A percentile compares a stretch with the other conserved stretches of the same genome.
These are phyloP conservation scores for Cheiracanthium punctorium DNA, from an alignment of 2,888 invertebrate genomes.

Conservation along the genomic window DNA sequence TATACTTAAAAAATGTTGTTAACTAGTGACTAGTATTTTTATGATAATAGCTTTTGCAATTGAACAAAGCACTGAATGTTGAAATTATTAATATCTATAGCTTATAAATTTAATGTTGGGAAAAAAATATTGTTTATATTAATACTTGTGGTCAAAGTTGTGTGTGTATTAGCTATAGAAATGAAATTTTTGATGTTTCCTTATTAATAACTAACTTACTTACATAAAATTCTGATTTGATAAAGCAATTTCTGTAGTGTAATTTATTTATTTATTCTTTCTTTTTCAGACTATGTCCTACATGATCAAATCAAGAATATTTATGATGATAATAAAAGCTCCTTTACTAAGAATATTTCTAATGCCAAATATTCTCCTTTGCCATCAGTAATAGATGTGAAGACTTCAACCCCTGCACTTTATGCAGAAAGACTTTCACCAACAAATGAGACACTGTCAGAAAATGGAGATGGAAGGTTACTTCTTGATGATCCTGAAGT, in stretches of 20 bases:
- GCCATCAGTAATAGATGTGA: constrained; percentile 11
- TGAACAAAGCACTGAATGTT: too few relatives aligned
- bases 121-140: too few relatives aligned
- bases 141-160: too few relatives aligned
- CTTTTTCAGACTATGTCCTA: constrained; percentile 30
- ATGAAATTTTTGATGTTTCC: too few relatives aligned
- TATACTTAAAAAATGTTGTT: too few relatives aligned
- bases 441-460: not conserved
- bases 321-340: not conserved
- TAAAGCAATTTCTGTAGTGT: not conserved
- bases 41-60: too few relatives aligned
- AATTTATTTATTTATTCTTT: not conserved
- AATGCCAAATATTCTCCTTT: not conserved
- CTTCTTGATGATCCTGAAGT: constrained; percentile 53
- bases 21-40: too few relatives aligned
- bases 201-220: too few relatives aligned
- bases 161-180: too few relatives aligned
- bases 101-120: too few relatives aligned
- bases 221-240: too few relatives aligned
- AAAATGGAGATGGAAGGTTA: constrained; percentile 42
- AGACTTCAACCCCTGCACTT: constrained; percentile 45
- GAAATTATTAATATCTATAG: too few relatives aligned
- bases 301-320: not conserved
- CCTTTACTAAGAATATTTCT: not conserved
- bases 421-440: constrained; percentile 2